These are phyloP conservation scores for Pitta sordida DNA, from an alignment of 2,113 vertebrate genomes.

Conservation along the genomic window DNA sequence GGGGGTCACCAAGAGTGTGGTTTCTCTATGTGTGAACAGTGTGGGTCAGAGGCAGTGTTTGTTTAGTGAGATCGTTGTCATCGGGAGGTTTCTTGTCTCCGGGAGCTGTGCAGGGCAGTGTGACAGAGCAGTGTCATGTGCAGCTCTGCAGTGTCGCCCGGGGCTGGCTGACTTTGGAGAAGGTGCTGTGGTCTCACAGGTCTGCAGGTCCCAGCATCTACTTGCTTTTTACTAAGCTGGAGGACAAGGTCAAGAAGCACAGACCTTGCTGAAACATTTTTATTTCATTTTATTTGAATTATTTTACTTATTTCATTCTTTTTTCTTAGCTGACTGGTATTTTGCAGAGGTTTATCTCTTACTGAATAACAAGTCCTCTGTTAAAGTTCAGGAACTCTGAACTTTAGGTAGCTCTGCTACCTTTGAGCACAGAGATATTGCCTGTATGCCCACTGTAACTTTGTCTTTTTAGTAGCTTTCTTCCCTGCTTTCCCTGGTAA, in stretches of 20 bases:
- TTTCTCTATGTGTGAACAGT: not conserved
- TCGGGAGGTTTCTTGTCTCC: not conserved
- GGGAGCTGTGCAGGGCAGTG: not conserved
- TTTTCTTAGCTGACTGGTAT: not conserved
- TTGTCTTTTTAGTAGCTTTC: not conserved
- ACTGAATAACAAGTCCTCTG: not conserved
- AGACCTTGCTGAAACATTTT: not conserved
- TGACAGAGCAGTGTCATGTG: not conserved
- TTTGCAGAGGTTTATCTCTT: not conserved
- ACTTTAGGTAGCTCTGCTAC: not conserved
- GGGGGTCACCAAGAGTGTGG: not conserved
- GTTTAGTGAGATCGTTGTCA: not conserved
- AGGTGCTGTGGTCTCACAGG: not conserved
- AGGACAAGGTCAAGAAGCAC: not conserved
- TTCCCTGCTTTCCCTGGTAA: not conserved
- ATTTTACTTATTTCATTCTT: not conserved
- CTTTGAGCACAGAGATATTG: not conserved
- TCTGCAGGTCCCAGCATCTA: not conserved
- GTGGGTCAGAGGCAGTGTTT: not conserved
- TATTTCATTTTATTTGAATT: not conserved
- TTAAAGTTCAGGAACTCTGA: not conserved
- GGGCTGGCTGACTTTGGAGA: not conserved
- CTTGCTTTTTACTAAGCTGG: not conserved
- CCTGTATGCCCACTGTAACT: not conserved
- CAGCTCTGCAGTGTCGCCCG: not conserved